Base-by-base conservation (phyloP, 2,888 invertebrate species). In the Andrena hattorfiana region DNA sequence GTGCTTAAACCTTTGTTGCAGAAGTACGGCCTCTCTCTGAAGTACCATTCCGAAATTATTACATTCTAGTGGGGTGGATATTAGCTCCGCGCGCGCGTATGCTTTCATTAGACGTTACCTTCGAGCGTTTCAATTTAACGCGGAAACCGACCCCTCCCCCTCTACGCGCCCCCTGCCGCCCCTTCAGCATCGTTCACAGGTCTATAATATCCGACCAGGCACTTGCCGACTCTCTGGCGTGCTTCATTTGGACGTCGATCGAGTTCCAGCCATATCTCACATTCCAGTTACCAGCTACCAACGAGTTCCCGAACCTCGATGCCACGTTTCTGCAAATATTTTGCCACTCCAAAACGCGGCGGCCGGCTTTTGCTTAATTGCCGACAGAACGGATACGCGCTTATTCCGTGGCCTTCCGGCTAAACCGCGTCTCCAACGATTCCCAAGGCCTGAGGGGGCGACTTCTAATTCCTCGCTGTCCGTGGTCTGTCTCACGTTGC, bases 21-120 rank as follows among this genome's bases (percentile, higher is more conserved):
- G 85, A 85, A 90, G 85, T 85, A 89, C 86, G 78, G 87, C 85
- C 73, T 79, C 81, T 85, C 89, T 88, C 85, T 92, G 89, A 91
- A 92, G 92, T 90, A 92, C 90, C 91, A 92, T 92, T 92, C 88
- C 85, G 90, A 92, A 93, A 93, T 93, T 93, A 94, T 93, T 93
- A 93, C 93, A 91, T 93, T 93, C 93, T 92, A 91, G 92, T 91
- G 90, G 90, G 89, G 90, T 89, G 87, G 89, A 91, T 92, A 92
- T 92, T 92, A 91, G 92, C 90, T 88, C 84, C 85, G 89, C 90
- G 90, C 92, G 90, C 90, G 90, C 92, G 90, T 92, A 91, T 92
- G 92, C 93, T 93, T 93, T 93, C 93, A 93, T 93, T 93, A 93
- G 93, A 93, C 92, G 91, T 92, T 93, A 92, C 92, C 93, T 92